Evolutionary conservation across 2,113 vertebrate species (phyloP).

Genomic region (Perca schrenkii): DNA sequence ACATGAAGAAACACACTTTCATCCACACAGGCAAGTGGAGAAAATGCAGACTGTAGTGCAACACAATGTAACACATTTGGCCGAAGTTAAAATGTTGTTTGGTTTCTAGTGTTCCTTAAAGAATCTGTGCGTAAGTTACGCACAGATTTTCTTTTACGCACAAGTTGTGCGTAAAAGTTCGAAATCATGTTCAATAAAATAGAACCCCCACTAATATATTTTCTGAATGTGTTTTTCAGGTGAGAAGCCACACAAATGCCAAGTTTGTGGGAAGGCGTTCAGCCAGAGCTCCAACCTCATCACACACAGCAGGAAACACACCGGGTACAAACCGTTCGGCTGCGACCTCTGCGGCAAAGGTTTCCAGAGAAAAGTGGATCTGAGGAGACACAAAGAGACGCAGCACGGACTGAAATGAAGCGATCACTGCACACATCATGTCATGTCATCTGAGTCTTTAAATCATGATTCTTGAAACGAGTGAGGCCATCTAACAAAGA

Average conservation of each 20-base stretch:
- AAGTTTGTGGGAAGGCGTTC: conserved; percentile 99
- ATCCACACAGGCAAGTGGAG: conserved; percentile 92
- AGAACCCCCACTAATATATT: background rate
- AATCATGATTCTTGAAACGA: background rate
- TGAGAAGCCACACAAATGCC: conserved; percentile 99
- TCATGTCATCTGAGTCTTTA: background rate
- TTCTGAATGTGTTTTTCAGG: conserved; percentile 79
- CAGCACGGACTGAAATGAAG: conserved; percentile 95
- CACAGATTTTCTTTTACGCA: no score
- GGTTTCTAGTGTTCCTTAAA: background rate
- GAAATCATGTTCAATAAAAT: background rate
- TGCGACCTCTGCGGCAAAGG: conserved; percentile 97
- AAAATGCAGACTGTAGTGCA: background rate
- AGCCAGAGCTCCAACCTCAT: conserved; percentile 99
- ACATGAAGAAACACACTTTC: conserved; percentile 99
- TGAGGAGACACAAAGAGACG: conserved; percentile 95
- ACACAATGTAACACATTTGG: background rate
- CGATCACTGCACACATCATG: background rate
- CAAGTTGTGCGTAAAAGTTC: background rate
- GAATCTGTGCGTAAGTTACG: conserved; percentile 1
- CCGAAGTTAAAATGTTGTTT: background rate
- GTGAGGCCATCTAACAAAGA: background rate
- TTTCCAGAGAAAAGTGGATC: conserved; percentile 98
- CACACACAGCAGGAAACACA: conserved; percentile 98
- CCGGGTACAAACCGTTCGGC: conserved; percentile 97